Evolutionary conservation across 2,113 vertebrate genomes (phyloP).

Genomic region (Varanus komodoensis): DNA sequence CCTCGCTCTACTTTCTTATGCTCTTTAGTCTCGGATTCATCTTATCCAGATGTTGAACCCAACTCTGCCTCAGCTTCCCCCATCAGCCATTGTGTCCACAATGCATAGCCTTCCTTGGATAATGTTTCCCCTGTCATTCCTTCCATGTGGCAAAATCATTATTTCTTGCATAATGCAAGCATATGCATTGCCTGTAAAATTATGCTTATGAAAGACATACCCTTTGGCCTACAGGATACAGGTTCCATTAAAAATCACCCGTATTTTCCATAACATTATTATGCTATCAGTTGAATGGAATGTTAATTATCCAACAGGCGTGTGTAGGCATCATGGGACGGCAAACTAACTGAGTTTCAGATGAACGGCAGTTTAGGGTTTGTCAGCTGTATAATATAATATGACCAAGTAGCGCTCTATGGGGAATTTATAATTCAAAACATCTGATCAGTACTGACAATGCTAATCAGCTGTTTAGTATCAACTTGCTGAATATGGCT

Average conservation of each 20-base stretch:
- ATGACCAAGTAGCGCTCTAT: neutral
- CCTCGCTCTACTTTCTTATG: neutral
- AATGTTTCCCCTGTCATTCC: neutral
- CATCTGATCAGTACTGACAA: constrained; percentile 15
- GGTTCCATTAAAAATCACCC: constrained; percentile 9
- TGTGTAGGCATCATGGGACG: constrained; percentile 23
- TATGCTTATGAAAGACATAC: neutral
- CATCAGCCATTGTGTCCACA: neutral
- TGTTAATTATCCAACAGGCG: neutral
- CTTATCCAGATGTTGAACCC: no score
- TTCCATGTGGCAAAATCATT: neutral
- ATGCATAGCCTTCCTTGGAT: neutral
- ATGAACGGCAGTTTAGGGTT: constrained; percentile 10
- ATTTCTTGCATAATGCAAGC: neutral
- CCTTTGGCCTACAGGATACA: neutral
- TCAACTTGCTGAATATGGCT: neutral
- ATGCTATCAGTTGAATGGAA: neutral
- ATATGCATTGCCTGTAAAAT: neutral
- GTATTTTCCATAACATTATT: constrained; percentile 5
- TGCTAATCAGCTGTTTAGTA: neutral
- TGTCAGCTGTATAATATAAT: constrained; percentile 20
- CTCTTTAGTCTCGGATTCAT: neutral
- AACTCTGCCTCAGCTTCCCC: neutral
- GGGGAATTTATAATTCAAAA: neutral
- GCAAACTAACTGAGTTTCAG: neutral